Percentiles rank a stretch among this genome's conserved stretches.
Evolutionary conservation across 2,797 vertebrate species (phyloP).

Genomic region (Premnoplex brunnescens): DNA sequence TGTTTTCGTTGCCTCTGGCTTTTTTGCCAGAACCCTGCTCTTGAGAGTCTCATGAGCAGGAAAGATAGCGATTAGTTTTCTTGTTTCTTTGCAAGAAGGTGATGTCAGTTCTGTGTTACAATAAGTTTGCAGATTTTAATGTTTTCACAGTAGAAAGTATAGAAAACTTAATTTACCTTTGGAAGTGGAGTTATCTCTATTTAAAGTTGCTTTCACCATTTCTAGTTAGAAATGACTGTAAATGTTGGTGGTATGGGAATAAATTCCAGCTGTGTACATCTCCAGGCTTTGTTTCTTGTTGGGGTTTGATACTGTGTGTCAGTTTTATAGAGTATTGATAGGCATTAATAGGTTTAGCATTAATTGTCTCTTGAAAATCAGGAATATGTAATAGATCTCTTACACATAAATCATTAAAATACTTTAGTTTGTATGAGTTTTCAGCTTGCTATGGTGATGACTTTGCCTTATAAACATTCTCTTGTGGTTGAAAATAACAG

Average conservation of each 20-base stretch:
- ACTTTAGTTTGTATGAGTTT: background rate
- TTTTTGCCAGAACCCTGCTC: background rate
- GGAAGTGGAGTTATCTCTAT: background rate
- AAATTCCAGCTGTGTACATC: background rate
- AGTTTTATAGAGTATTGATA: background rate
- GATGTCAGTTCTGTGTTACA: background rate
- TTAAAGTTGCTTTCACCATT: background rate
- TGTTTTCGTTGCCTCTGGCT: background rate
- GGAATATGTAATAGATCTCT: background rate
- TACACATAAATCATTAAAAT: background rate
- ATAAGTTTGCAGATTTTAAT: background rate
- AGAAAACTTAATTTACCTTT: background rate
- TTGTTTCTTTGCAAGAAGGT: background rate
- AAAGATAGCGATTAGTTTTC: background rate
- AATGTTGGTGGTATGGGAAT: background rate
- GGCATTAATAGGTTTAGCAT: background rate
- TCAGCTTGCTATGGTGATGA: background rate
- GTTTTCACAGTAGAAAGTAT: background rate
- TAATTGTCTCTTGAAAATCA: background rate
- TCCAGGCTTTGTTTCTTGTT: background rate
- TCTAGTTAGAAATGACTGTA: background rate
- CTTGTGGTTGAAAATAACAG: background rate
- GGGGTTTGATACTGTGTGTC: background rate
- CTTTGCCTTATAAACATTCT: background rate
- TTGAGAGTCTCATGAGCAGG: background rate